A percentile compares a stretch with the other conserved stretches of the same genome.
Conservation (phyloP, 2,888 invertebrate species). For the Ditylenchus weischeri region DNA sequence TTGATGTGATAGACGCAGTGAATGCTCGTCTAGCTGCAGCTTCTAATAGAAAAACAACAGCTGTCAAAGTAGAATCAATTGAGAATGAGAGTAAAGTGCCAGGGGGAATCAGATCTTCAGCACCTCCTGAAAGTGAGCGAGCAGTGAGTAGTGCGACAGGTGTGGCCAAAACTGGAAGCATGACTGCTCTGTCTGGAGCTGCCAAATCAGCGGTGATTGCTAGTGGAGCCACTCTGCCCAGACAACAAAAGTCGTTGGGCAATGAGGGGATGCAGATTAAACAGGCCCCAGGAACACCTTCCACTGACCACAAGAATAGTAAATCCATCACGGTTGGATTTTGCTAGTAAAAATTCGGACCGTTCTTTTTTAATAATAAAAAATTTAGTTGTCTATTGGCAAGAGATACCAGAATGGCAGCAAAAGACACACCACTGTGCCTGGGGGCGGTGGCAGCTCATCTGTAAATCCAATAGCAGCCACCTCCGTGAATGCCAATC, state of each 20-base stretch:
- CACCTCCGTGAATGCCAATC: conserved; percentile 1
- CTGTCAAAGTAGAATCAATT: conserved; percentile 41
- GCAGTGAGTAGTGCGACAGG: not conserved
- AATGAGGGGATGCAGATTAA: conserved; percentile 13
- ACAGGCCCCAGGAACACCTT: conserved; percentile 8
- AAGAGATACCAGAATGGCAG: conserved; percentile 46
- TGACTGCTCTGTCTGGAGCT: conserved; percentile 15
- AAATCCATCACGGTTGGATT: conserved; percentile 11
- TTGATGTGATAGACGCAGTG: conserved; percentile 58
- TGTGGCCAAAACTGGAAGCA: conserved; percentile 1
- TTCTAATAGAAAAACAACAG: conserved; percentile 20
- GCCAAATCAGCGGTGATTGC: not conserved
- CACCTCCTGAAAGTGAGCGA: not conserved
- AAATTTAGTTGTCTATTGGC: conserved; percentile 47
- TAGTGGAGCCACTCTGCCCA: not conserved
- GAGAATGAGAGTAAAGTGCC: conserved; percentile 34
- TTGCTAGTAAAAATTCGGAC: not conserved
- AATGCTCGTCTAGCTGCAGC: conserved; percentile 56
- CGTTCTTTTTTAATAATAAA: not conserved
- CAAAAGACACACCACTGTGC: conserved; percentile 18
- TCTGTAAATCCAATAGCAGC: conserved; percentile 4
- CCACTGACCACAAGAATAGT: conserved; percentile 1
- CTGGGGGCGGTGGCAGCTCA: not conserved
- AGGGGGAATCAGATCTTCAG: conserved; percentile 1
- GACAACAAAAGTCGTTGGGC: not conserved